Base-by-base conservation (phyloP, 2,888 invertebrate species). In the Theodoxus fluviatilis region DNA sequence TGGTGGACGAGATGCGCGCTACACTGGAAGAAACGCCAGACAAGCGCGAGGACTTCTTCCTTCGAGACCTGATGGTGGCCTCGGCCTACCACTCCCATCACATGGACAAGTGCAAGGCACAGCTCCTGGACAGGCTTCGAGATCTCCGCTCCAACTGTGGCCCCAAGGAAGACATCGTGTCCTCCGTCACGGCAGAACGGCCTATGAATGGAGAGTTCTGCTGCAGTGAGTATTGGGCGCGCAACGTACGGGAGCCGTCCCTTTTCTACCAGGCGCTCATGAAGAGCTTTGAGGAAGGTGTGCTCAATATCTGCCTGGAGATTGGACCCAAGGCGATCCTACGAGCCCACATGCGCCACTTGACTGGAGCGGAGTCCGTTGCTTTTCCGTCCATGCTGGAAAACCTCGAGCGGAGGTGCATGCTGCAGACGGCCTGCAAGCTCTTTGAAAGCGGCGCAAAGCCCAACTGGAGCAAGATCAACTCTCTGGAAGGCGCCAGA, bases 11-110 rank as follows among this genome's bases (percentile, higher is more conserved):
- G 28, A 59, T 68, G 9, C 9, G n/a, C 28, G 3, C 15, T n/a
- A 28, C 28, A 31, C 18, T 22, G 7, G n/a, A n/a, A n/a, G n/a
- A n/a, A n/a, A n/a, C n/a, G n/a, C n/a, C n/a, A n/a, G n/a, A n/a
- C n/a, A n/a, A 68, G 18, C 61, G 49, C 37, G 18, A 61, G 15
- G 35, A 22, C 15, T 28, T 68, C 22, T 49, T 37, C 49, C 38
- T 72, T 43, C 40, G 52, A 25, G 68, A 71, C 49, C 70, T 74
- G 28, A 15, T 52, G n/a, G 74, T 73, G 9, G 47, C 69, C 0
- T 64, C 68, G 15, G 74, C 73, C n/a, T 74, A 67, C 49, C 74
- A 74, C 68, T 68, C 71, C 38, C 73, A 71, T 25, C 69, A 70
- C 40, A 63, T 71, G 35, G 68, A 73, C 35, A 52, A 65, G 1